These are phyloP conservation scores for Kryptolebias ocellatus DNA, from an alignment of 2,797 vertebrate genomes.

Conservation along the genomic window DNA sequence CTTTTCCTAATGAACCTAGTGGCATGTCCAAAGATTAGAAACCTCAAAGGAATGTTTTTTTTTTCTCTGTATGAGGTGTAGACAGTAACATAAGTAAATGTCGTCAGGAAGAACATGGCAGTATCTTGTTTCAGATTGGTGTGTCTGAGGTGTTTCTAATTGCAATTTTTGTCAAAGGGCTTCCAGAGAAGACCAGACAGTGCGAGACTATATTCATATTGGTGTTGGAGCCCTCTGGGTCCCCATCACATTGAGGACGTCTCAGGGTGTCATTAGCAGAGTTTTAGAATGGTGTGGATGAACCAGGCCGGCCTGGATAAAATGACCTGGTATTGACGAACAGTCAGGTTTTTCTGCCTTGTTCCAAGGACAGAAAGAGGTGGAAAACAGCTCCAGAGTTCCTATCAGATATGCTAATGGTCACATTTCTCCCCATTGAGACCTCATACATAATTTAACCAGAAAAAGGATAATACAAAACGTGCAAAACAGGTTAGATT, in stretches of 20 bases:
- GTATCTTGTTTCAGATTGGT: conserved; percentile 73
- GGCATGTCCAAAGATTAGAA: conserved; percentile 74
- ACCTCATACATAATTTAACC: conserved; percentile 84
- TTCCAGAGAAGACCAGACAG: conserved; percentile 71
- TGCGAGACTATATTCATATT: conserved; percentile 69
- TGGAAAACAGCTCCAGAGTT: conserved; percentile 68
- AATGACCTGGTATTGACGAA: conserved; percentile 85
- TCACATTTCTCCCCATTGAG: conserved; percentile 79
- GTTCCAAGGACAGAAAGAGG: conserved; percentile 80
- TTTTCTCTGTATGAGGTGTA: conserved; percentile 43
- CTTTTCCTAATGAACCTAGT: conserved; percentile 64
- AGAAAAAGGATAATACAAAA: conserved; percentile 76
- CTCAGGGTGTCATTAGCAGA: conserved; percentile 73
- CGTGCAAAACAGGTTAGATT: conserved; percentile 77
- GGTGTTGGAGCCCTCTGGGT: conserved; percentile 67
- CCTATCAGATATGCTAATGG: conserved; percentile 86
- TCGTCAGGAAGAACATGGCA: conserved; percentile 55
- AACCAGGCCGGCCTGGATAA: conserved; percentile 72
- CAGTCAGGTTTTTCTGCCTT: conserved; percentile 76
- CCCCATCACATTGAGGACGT: conserved; percentile 51
- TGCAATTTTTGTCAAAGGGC: conserved; percentile 67
- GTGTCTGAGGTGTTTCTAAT: conserved; percentile 79
- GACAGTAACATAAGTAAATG: conserved; percentile 78
- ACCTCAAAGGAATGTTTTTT: conserved; percentile 65
- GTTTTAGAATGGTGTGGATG: conserved; percentile 65